phyloP scores from a whole-genome alignment of 2,797 vertebrate species.

The Pampus argenteus region DNA sequence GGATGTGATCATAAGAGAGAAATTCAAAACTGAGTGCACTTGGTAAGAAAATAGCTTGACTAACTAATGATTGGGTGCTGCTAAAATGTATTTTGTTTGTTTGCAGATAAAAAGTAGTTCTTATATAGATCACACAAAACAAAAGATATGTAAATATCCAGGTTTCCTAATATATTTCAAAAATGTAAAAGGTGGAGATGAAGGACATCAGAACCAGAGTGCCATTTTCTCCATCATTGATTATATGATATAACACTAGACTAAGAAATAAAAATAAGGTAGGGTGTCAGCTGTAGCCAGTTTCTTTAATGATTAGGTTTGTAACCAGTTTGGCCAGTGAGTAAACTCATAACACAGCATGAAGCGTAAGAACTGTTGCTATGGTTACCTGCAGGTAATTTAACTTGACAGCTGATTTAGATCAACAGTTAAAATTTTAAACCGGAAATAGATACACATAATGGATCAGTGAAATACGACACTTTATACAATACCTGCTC shows the following conservation, averaged over 20 bases:
- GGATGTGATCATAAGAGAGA: background rate
- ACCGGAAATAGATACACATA: background rate
- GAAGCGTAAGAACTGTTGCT: background rate
- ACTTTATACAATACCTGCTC: background rate
- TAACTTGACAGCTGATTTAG: background rate
- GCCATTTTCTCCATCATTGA: no score
- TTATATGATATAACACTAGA: background rate
- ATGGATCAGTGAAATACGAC: background rate
- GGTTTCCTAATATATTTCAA: background rate
- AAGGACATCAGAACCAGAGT: background rate
- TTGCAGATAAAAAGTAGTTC: background rate
- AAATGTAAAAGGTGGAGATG: background rate
- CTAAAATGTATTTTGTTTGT: no score
- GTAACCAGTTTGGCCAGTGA: background rate
- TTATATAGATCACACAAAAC: background rate
- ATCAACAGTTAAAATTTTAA: background rate
- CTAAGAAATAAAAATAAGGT: no score
- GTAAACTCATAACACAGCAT: background rate
- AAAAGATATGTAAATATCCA: background rate
- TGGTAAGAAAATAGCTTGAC: no score
- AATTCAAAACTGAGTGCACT: background rate
- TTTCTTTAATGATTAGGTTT: no score
- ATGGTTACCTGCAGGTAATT: background rate
- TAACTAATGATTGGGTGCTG: no score
- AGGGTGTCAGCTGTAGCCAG: no score